Evolutionary conservation across 2,888 invertebrate genomes (phyloP).

Genomic region (Cephus spinipes): DNA sequence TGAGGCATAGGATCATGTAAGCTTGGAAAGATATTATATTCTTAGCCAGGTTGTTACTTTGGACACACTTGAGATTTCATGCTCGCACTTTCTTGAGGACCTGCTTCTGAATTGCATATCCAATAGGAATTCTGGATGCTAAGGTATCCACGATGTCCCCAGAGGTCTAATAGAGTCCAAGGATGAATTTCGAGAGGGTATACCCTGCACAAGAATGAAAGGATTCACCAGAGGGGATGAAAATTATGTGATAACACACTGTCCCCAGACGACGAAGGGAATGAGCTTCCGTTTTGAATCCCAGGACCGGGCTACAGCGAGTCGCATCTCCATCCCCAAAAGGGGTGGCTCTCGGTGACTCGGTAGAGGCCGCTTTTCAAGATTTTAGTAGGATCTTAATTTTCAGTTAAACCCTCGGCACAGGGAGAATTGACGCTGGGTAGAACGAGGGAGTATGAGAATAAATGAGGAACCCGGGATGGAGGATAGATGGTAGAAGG

Average conservation of each 20-base stretch:
- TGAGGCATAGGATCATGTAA: neutral
- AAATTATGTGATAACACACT: neutral
- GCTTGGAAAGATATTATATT: neutral
- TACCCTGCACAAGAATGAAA: neutral
- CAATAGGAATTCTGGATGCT: neutral
- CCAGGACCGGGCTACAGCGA: neutral
- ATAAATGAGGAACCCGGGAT: slow-evolving; percentile 18
- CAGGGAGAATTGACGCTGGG: slow-evolving; percentile 4
- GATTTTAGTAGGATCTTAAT: slow-evolving; percentile 42
- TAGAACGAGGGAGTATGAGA: slow-evolving; percentile 7
- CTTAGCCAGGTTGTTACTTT: neutral
- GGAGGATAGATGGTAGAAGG: neutral
- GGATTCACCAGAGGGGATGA: neutral
- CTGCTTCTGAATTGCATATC: neutral
- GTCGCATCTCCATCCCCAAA: neutral
- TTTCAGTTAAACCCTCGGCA: slow-evolving; percentile 41
- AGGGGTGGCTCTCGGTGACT: neutral
- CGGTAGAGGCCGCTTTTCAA: slow-evolving; percentile 27
- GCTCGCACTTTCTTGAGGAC: neutral
- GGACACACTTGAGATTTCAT: neutral
- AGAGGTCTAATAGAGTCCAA: neutral
- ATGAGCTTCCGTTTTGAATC: slow-evolving; percentile 20
- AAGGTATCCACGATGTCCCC: neutral
- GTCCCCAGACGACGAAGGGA: neutral
- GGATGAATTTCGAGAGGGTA: neutral